Base-by-base conservation (phyloP, 2,888 invertebrate genomes). In the Opisthograptis luteolata region DNA sequence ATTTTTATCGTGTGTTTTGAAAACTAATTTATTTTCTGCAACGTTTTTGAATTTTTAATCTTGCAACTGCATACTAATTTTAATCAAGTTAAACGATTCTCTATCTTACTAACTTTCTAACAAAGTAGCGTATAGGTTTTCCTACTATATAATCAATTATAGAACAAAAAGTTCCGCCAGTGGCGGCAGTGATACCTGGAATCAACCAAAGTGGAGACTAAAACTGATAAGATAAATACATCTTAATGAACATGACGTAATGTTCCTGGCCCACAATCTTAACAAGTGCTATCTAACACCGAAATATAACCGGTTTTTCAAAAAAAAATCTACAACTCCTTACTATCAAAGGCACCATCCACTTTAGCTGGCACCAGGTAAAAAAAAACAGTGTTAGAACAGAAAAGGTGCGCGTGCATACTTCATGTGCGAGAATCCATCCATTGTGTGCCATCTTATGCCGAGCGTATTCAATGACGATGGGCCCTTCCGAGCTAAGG, bases 401-500 rank as follows among this genome's bases (percentile, higher is more conserved):
- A 43, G 15, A 55, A 60, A 50, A 31, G 28, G 84, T 84, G 85
- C 86, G 73, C 85, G 87, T 87, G 85, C 89, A 86, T 89, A 90
- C 88, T 88, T 88, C 89, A 81, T 88, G 90, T 84, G 87, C 86
- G 84, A 86, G 86, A 84, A 90, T 91, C 91, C 91, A 91, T 85
- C 91, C 91, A 87, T 91, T 91, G 91, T 91, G 91, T 83, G 97
- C 97, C 98, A 99, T 98, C 94, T 98, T 98, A 92, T 96, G 97
- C 93, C 98, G 97, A 90, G 99, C 99, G 93, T 96, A 99, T 93
- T 99, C 99, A 91, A 99, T 98, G 88, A 98, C 96, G 88, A 99
- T 98, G 83, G 98, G 98, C 73, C 98, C 98, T 87, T 98, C 96
- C 68, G 98, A 98, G 88, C 98, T 97, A 87, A 98, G 95, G 79